Base-by-base conservation (phyloP, 2,888 invertebrate genomes). In the Mimas tiliae region DNA sequence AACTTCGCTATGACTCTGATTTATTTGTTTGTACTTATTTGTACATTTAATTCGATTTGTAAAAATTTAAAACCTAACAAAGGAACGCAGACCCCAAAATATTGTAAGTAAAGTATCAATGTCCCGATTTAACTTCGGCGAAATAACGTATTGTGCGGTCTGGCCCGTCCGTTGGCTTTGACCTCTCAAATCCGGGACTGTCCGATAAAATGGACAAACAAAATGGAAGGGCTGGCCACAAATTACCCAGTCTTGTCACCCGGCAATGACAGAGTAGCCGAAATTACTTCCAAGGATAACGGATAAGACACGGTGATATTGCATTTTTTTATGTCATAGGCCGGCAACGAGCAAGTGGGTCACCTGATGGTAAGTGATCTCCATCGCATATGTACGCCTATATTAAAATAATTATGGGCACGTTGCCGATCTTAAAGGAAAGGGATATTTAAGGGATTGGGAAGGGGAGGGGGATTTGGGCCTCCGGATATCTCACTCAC, bases 181-280 rank as follows among this genome's bases (percentile, higher is more conserved):
- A 16, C 42, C 58, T 38, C 38, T 42, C 58, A 58, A 58, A 58
- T 58, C 58, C 58, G 58, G 58, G 58, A 19, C 58, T 67, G 51
- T 67, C 62, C 55, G 65, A 68, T 68, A 68, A 67, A 52, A 48
- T n/a, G 58, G n/a, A 42, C 65, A 63, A 68, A 68, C 64, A 65
- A 70, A 68, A 68, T 67, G 65, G 64, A 70, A 68, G 53, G 64
- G 62, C 64, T 65, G 27, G 38, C 62, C 62, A 38, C 58, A 58
- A 58, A 58, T 58, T 58, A 58, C 19, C 38, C 14, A 11, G 53
- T n/a, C n/a, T 7, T 27, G 53, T 53, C 33, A 33, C 53, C 12
- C 42, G 19, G 38, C 42, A 42, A 58, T 11, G 19, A 19, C 19
- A 11, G 6, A 11, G 19, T 19, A 12, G 16, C 11, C 14, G 33